Evolutionary conservation across 2,888 invertebrate species (phyloP), one percentile per base, ranked within the genome.

Genomic region (Ectemnius lituratus): DNA sequence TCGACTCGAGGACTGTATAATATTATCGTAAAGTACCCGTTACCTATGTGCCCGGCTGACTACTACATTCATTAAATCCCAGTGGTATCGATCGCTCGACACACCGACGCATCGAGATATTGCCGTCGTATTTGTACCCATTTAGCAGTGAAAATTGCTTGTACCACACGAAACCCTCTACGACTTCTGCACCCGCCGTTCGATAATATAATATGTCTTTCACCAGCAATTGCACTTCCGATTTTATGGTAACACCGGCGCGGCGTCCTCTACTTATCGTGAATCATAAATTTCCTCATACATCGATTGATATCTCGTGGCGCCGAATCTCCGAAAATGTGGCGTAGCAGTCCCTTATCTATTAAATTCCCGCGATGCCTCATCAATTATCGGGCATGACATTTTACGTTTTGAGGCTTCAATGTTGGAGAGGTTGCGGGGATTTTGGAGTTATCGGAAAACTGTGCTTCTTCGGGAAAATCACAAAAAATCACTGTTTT

Each of bases 1-100:
- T 47, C 64, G 60, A 20, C 46, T 56, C 69, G n/a, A 71, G 75
- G 73, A 66, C 71, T 62, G 85, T 76, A 83, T 85, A 84, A 81
- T 85, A 83, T 85, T 80, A 82, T 68, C 82, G 83, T 83, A 81
- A 80, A 85, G 75, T 70, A 85, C 71, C 78, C 73, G 75, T 78
- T 79, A 79, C 62, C 77, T 71, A 65, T 75, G 67, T 66, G 68
- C 61, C 37, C 72, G 23, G 52, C 18, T 63, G 61, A 27, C 67
- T 47, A 37, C 62, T 63, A 75, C 75, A 63, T 78, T 75, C 79
- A 75, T 84, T 83, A 84, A 83, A 82, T 83, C 80, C 79, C 69
- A 69, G 37, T 69, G 45, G 68, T 78, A 82, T 83, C 76, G 78
- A 78, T 70, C 70, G 63, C 45, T 37, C 76, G 68, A 74, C 67